Conservation (phyloP, 2,888 invertebrate species). For the Microchrysa polita region DNA sequence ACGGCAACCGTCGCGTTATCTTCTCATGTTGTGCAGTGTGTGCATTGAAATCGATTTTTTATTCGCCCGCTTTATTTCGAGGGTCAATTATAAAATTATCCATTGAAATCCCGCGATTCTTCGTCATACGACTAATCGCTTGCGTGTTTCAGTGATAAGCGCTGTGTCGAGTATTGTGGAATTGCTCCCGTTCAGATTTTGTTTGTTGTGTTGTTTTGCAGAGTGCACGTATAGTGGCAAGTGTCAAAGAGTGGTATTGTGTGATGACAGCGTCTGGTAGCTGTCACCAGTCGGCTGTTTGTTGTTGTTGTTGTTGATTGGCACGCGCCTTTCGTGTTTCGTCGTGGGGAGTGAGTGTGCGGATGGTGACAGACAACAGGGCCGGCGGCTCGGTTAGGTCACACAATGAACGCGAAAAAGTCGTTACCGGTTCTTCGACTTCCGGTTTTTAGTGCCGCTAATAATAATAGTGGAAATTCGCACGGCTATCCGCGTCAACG, state of each 20-base stretch:
- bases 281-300: too few species aligned
- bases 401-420: conserved; percentile 20
- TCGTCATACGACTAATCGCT: too few species aligned
- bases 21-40: not conserved
- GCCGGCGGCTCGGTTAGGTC: conserved; percentile 20
- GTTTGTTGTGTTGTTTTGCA: not conserved
- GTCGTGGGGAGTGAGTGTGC: not conserved
- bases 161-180: not conserved
- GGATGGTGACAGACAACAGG: conserved; percentile 24
- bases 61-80: not conserved
- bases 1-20: not conserved
- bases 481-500: too few species aligned
- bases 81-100: not conserved
- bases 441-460: too few species aligned
- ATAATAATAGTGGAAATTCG: too few species aligned
- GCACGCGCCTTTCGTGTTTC: conserved; percentile 5
- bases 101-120: too few species aligned
- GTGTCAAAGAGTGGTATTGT: conserved; percentile 6
- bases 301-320: conserved; percentile 41
- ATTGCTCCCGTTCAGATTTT: not conserved
- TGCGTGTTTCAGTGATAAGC: not conserved
- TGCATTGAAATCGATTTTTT: conserved; percentile 24
- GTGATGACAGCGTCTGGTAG: conserved; percentile 19
- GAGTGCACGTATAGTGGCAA: conserved; percentile 2
- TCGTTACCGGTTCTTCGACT: not conserved